Evolutionary conservation across 2,797 vertebrate species (phyloP).

Genomic region (Eospalax fontanierii): DNA sequence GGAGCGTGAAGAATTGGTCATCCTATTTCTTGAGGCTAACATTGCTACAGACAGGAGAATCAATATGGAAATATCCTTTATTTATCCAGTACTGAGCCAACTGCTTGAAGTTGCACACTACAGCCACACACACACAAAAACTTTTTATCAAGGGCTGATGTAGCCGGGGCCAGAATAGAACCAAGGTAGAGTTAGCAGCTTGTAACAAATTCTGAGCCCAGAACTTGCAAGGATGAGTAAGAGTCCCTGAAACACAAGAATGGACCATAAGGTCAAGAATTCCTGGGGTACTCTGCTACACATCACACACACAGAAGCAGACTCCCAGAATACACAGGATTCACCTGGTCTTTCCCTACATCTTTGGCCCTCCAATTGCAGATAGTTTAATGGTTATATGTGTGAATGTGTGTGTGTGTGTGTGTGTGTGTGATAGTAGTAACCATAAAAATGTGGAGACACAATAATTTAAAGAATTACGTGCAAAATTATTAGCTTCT

Average conservation of each 20-base stretch:
- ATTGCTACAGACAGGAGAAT: slow-evolving; percentile 52
- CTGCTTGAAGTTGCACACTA: slow-evolving; percentile 70
- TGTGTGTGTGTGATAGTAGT: background rate
- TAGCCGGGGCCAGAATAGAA: slow-evolving; percentile 9
- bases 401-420: background rate
- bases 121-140: slow-evolving; percentile 42
- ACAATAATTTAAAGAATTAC: background rate
- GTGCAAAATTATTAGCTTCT: slow-evolving; percentile 8
- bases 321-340: background rate
- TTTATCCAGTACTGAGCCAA: slow-evolving; percentile 71
- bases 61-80: slow-evolving; percentile 57
- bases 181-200: slow-evolving; percentile 11
- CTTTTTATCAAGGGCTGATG: slow-evolving; percentile 16
- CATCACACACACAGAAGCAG: background rate
- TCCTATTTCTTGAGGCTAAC: slow-evolving; percentile 77
- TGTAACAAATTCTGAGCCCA: slow-evolving; percentile 67
- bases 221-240: slow-evolving; percentile 59
- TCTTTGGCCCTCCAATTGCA: background rate
- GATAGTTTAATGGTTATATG: background rate
- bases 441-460: background rate
- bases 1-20: slow-evolving; percentile 70
- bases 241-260: slow-evolving; percentile 80
- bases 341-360: background rate
- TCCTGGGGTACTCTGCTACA: slow-evolving; percentile 8
- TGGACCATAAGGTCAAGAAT: slow-evolving; percentile 58